Evolutionary conservation across 2,888 invertebrate species (phyloP).

Genomic region (Melanargia galathea): DNA sequence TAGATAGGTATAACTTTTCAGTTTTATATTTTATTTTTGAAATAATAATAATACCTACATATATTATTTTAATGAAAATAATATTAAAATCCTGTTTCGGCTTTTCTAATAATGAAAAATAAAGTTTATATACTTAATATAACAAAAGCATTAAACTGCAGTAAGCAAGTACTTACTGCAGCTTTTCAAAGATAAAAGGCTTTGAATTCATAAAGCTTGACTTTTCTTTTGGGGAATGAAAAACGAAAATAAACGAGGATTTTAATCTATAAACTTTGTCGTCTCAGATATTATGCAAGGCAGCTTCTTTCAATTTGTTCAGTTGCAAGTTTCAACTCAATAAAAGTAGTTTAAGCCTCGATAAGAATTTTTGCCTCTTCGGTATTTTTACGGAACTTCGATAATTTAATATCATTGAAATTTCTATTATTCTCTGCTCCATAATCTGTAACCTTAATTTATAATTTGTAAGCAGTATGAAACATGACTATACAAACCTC

Average conservation of each 20-base stretch:
- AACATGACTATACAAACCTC: too few species aligned
- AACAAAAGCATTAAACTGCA: slow-evolving; percentile 7
- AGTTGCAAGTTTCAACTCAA: slow-evolving; percentile 27
- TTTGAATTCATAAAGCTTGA: slow-evolving; percentile 16
- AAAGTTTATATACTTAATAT: too few species aligned
- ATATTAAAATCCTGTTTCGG: too few species aligned
- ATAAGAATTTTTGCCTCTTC: slow-evolving; percentile 21
- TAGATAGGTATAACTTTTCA: too few species aligned
- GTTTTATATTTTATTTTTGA: too few species aligned
- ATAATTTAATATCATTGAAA: slow-evolving; percentile 14
- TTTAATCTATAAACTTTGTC: slow-evolving; percentile 27
- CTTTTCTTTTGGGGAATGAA: slow-evolving; percentile 20
- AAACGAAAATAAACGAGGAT: slow-evolving; percentile 24
- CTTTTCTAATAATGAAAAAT: too few species aligned
- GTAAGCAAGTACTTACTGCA: background rate
- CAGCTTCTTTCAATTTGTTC: slow-evolving; percentile 27
- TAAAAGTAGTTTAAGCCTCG: slow-evolving; percentile 23
- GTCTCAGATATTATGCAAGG: slow-evolving; percentile 25
- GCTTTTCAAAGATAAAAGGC: slow-evolving; percentile 17
- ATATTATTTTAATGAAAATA: too few species aligned
- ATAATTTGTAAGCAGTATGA: too few species aligned
- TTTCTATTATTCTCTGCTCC: background rate
- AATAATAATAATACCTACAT: too few species aligned
- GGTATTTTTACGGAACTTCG: slow-evolving; percentile 5
- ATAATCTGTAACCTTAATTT: too few species aligned